phyloP scores from a whole-genome alignment of 2,888 invertebrate genomes.

The Encarsia formosa region DNA sequence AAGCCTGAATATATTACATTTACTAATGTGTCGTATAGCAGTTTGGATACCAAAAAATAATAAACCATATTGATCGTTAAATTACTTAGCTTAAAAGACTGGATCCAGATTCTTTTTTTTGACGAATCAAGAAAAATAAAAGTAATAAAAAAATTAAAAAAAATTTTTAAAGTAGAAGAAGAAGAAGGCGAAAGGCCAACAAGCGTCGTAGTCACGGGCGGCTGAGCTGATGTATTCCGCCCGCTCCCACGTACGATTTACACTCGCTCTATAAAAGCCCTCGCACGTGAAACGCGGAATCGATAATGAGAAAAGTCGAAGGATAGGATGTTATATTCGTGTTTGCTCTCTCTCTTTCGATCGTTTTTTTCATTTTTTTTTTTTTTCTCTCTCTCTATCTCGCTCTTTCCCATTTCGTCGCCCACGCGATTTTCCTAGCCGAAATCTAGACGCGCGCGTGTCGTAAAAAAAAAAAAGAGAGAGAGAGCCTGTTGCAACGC shows the following conservation, averaged over 20 bases:
- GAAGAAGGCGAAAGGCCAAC: background rate
- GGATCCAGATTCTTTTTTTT: too few species aligned
- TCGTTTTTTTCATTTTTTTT: too few species aligned
- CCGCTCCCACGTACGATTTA: constrained; percentile 11
- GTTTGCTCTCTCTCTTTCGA: too few species aligned
- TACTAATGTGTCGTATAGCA: too few species aligned
- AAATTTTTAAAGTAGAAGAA: too few species aligned
- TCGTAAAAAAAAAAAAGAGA: constrained; percentile 3
- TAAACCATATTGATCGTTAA: too few species aligned
- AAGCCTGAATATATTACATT: too few species aligned
- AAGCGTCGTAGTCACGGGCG: constrained; percentile 1
- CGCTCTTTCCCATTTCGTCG: too few species aligned
- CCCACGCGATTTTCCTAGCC: constrained; percentile 16
- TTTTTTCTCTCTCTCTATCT: too few species aligned
- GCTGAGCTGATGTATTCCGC: constrained; percentile 12
- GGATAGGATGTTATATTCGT: too few species aligned
- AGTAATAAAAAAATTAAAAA: background rate
- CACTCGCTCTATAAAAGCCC: constrained; percentile 10
- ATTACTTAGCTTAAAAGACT: too few species aligned
- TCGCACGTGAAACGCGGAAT: constrained; percentile 5
- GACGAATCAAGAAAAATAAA: background rate
- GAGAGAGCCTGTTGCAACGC: constrained; percentile 4
- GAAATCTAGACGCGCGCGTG: constrained; percentile 8
- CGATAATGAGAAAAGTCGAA: constrained; percentile 17
- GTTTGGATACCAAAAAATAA: too few species aligned